Conservation (phyloP, 2,888 invertebrate genomes). For the Tipula confusa region DNA sequence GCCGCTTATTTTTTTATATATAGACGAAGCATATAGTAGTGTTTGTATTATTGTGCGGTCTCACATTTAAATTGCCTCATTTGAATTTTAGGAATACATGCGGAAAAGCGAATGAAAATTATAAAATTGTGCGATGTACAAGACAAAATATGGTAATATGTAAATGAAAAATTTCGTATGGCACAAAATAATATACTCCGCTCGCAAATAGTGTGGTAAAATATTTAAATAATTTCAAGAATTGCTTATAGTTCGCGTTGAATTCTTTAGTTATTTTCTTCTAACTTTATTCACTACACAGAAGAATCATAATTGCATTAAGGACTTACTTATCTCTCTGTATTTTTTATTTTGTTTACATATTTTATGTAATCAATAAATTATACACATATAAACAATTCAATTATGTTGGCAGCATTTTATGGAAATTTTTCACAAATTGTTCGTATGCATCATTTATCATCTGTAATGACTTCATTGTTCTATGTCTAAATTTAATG, state of each 20-base stretch:
- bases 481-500: neutral
- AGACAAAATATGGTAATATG: neutral
- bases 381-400: neutral
- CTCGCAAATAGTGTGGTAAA: neutral
- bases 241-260: neutral
- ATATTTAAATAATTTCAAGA: neutral
- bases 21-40: too few species aligned
- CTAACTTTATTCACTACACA: neutral
- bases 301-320: neutral
- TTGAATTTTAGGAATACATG: neutral
- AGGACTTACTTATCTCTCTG: too few species aligned
- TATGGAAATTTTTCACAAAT: neutral
- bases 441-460: neutral
- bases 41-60: neutral
- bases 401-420: neutral
- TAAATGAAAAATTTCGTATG: neutral
- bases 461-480: neutral
- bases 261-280: neutral
- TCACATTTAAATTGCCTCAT: neutral
- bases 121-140: neutral
- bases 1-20: neutral
- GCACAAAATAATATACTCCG: neutral
- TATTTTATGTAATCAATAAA: neutral
- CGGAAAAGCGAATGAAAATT: neutral
- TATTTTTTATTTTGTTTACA: neutral